Base-by-base conservation (phyloP, 2,888 invertebrate genomes). In the Agrotis ipsilon region DNA sequence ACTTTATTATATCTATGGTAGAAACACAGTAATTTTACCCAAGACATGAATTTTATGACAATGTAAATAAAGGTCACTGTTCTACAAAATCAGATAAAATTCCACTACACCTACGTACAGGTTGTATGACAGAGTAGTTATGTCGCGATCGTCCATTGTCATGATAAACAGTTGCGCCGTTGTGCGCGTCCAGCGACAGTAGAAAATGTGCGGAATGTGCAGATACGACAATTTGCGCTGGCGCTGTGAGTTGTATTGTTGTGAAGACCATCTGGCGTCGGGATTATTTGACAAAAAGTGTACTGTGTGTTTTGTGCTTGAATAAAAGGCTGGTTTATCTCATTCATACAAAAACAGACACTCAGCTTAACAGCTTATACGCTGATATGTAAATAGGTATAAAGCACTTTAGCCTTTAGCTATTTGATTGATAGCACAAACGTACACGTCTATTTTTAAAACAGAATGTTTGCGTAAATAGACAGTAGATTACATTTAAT, bases 101-200 rank as follows among this genome's bases (percentile, higher is more conserved):
- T 39, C 39, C 39, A 39, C 39, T 39, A 39, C 24, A 18, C 32
- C 16, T 21, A 54, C 24, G 43, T 16, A 43, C 45, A 43, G 48
- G 24, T 24, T 59, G 32, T 6, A 14, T 14, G 19, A 45, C n/a
- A 19, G 45, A 63, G 24, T 57, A 49, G 14, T 60, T 13, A 14
- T 21, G 32, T 14, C 13, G 16, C 46, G 21, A 16, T 46, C n/a
- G n/a, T 11, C 45, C 43, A 60, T 80, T 80, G 65, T 75, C 32
- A 75, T 80, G 75, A 66, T 75, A 78, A 80, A 75, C 55, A 74
- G 75, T 68, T 45, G 1, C 49, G 24, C 46, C 61, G 21, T 18
- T 73, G 9, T 61, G 55, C 24, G 24, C 59, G 32, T 48, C 7
- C 21, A 24, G 45, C 59, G 46, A 52, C 18, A 14, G n/a, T 32